These are phyloP conservation scores for Shargacucullia verbasci DNA, from an alignment of 2,888 invertebrate genomes.

Conservation along the genomic window DNA sequence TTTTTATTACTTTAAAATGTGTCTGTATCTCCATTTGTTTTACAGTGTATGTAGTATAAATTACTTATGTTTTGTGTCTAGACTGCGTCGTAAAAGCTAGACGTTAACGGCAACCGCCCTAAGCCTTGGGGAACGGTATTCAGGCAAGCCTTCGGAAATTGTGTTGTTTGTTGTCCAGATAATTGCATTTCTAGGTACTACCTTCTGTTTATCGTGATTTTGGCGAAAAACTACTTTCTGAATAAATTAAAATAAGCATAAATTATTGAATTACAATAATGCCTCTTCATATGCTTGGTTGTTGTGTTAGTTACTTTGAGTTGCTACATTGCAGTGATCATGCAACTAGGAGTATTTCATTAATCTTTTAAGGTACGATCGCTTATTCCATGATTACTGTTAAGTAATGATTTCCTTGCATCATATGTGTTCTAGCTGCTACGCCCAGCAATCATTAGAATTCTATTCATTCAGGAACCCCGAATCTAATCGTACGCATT, in stretches of 20 bases:
- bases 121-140: constrained; percentile 24
- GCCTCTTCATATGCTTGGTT: background rate
- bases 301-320: background rate
- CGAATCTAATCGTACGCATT: background rate
- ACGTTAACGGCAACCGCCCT: constrained; percentile 30
- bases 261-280: background rate
- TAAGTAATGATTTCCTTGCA: no score
- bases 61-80: constrained; percentile 45
- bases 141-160: constrained; percentile 28
- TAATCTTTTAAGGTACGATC: no score
- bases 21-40: constrained; percentile 23
- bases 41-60: constrained; percentile 35
- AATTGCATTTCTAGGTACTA: constrained; percentile 10
- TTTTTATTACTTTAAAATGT: constrained; percentile 18
- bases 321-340: no score
- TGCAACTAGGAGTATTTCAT: no score
- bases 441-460: background rate
- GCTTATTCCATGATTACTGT: no score
- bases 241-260: background rate
- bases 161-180: constrained; percentile 19
- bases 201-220: background rate
- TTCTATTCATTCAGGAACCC: background rate
- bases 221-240: background rate
- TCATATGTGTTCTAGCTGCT: no score
- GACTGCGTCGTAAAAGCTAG: constrained; percentile 55